Base-by-base conservation (phyloP, 2,888 invertebrate species). In the Psylliodes chrysocephalus region DNA sequence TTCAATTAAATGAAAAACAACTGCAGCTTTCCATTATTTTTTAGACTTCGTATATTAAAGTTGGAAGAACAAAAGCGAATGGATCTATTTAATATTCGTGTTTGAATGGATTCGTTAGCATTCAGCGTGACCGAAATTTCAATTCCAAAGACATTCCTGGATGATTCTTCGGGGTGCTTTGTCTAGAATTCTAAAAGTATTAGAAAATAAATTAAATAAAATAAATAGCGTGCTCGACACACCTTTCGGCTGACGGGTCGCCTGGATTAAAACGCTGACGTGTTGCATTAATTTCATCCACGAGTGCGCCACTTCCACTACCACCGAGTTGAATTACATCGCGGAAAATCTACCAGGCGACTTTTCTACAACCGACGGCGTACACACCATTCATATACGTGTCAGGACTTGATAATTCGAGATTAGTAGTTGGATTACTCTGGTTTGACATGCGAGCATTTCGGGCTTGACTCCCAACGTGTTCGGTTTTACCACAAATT, bases 341-440 rank as follows among this genome's bases (percentile, higher is more conserved):
- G 51, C 33, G 51, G 51, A 51, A 51, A 51, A 51, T 51, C 51
- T 33, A 33, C 17, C 51, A 28, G 30, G 33, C 30, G 17, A 47
- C 17, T 51, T 51, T 51, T 51, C 38, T 18, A 42, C 33, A 25
- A n/a, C n/a, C n/a, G n/a, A n/a, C n/a, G n/a, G n/a, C n/a, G 51
- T 51, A 30, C 51, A n/a, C 25, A 33, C 17, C 51, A 51, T 51
- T 47, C 47, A 51, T 51, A 51, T 51, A 51, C 51, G 51, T 51
- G 51, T 51, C 51, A 17, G 12, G 51, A 30, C 30, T 51, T 51
- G 30, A 51, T 51, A 51, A 51, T 33, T 51, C 30, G 17, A 42
- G 5, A 4, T 10, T 5, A 1, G 12, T 6, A 2, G 12, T 12
- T 14, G 14, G 28, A 51, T 51, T 51, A 51, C 15, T 17, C 33